A percentile compares a stretch with the other conserved stretches of the same genome.
These are phyloP conservation scores for Aplochiton taeniatus DNA, from an alignment of 2,797 vertebrate species.

Conservation along the genomic window DNA sequence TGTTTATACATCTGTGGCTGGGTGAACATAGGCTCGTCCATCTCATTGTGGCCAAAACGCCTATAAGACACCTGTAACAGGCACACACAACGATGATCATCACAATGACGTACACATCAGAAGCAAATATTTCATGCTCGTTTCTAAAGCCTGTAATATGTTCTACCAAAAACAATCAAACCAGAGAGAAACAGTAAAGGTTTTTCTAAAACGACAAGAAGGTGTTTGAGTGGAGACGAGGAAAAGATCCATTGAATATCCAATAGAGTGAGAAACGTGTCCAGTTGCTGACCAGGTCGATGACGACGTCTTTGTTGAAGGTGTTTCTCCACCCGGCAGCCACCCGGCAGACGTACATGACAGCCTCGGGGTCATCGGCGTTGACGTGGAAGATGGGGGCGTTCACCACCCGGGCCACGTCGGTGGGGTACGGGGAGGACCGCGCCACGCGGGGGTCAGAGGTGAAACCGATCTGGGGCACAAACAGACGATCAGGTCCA, in stretches of 20 bases:
- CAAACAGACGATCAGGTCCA: neutral
- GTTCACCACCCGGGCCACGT: constrained; percentile 87
- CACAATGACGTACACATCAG: too few relatives aligned
- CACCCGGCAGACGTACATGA: constrained; percentile 89
- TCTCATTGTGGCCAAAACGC: constrained; percentile 86
- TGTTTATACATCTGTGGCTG: constrained; percentile 89
- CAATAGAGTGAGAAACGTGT: too few relatives aligned
- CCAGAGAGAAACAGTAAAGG: too few relatives aligned
- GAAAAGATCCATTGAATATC: too few relatives aligned
- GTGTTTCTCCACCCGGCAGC: constrained; percentile 87
- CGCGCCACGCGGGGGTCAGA: constrained; percentile 89
- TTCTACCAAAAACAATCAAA: too few relatives aligned
- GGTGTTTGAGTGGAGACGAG: too few relatives aligned
- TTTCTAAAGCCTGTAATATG: too few relatives aligned
- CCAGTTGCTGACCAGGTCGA: constrained; percentile 80
- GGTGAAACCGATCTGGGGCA: constrained; percentile 87
- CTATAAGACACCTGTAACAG: constrained; percentile 83
- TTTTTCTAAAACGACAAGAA: too few relatives aligned
- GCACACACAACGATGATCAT: too few relatives aligned
- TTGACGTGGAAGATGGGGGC: constrained; percentile 93
- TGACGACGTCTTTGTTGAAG: constrained; percentile 91
- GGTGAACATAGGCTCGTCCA: constrained; percentile 89
- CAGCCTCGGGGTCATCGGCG: constrained; percentile 86
- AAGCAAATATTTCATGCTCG: too few relatives aligned
- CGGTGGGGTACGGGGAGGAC: constrained; percentile 88